Conservation (phyloP, 2,113 vertebrate genomes). For the Cyprinodon brontotheroides region DNA sequence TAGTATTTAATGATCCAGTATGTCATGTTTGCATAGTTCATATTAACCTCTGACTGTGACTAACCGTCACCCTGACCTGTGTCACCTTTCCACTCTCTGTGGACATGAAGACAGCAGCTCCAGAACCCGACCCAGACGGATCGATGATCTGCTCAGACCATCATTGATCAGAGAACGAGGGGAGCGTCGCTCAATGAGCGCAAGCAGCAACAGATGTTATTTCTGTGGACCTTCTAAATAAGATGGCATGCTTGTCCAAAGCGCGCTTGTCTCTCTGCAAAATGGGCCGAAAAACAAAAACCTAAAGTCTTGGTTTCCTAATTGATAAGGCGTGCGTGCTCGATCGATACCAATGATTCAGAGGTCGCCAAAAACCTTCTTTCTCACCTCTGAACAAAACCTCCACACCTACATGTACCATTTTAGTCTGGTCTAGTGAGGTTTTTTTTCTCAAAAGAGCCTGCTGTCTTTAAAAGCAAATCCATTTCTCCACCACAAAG, state of each 20-base stretch:
- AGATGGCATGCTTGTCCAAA: slow-evolving; percentile 12
- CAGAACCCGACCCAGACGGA: slow-evolving; percentile 56
- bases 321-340: slow-evolving; percentile 23
- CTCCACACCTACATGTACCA: slow-evolving; percentile 22
- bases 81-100: slow-evolving; percentile 39
- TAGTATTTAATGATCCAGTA: background rate
- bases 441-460: slow-evolving; percentile 35
- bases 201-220: slow-evolving; percentile 38
- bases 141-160: slow-evolving; percentile 57
- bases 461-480: slow-evolving; percentile 58
- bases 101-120: slow-evolving; percentile 47
- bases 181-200: slow-evolving; percentile 39
- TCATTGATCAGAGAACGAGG: slow-evolving; percentile 65
- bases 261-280: slow-evolving; percentile 2
- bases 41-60: slow-evolving; percentile 61
- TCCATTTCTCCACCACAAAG: slow-evolving; percentile 50
- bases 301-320: slow-evolving; percentile 25
- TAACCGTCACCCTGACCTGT: slow-evolving; percentile 55
- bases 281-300: slow-evolving; percentile 15
- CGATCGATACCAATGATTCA: slow-evolving; percentile 44
- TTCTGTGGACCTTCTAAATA: slow-evolving; percentile 33
- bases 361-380: slow-evolving; percentile 25
- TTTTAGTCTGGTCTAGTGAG: slow-evolving; percentile 16
- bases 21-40: slow-evolving; percentile 42
- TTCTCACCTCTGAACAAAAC: slow-evolving; percentile 48